Evolutionary conservation across 2,888 invertebrate genomes (phyloP).

Genomic region (Norana najaformis): DNA sequence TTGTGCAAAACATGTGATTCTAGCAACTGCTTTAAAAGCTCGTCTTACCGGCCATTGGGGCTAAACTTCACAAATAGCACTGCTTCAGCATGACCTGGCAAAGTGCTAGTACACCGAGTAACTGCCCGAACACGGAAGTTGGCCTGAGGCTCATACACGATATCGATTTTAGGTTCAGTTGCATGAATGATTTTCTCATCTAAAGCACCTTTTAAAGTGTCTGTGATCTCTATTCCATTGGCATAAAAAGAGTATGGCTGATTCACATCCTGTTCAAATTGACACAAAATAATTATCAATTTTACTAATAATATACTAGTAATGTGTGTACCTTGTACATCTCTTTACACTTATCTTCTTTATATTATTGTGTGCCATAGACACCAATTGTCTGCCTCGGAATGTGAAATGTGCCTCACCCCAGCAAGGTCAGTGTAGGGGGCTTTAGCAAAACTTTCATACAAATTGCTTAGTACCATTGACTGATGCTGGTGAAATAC

Average conservation of each 20-base stretch:
- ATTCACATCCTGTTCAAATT: constrained; percentile 53
- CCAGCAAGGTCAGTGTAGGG: too few relatives aligned
- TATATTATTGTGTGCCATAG: background rate
- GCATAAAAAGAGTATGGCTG: constrained; percentile 76
- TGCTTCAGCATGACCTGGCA: constrained; percentile 95
- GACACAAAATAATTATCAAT: background rate
- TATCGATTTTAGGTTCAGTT: constrained; percentile 69
- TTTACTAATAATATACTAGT: background rate
- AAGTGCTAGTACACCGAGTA: constrained; percentile 87
- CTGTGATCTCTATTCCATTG: constrained; percentile 82
- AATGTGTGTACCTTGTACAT: background rate
- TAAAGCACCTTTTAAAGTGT: constrained; percentile 74
- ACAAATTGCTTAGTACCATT: too few relatives aligned
- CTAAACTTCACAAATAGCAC: constrained; percentile 93
- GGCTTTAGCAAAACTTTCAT: too few relatives aligned
- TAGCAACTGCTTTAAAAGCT: background rate
- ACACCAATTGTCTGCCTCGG: too few relatives aligned
- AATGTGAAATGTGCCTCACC: too few relatives aligned
- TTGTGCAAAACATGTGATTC: background rate
- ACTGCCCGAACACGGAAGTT: constrained; percentile 79
- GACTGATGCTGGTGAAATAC: too few relatives aligned
- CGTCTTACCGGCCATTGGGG: constrained; percentile 76
- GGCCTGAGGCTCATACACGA: constrained; percentile 95
- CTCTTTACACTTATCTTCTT: background rate
- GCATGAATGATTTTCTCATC: constrained; percentile 64